phyloP scores from a whole-genome alignment of 1,140 invertebrate species.

The Apis mellifera region DNA sequence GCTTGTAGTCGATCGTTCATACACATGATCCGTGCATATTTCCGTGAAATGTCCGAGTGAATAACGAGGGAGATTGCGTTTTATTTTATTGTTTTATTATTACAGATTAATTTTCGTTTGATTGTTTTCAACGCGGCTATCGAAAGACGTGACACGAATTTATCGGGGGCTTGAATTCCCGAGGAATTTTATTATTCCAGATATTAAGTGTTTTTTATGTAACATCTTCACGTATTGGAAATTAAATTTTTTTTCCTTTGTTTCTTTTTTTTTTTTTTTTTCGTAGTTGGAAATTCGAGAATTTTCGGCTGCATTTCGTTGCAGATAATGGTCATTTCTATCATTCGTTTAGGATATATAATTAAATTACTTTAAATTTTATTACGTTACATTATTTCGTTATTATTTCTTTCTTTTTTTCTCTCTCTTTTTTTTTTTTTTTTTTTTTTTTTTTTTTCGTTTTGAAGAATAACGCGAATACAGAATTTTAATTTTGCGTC shows the following conservation, averaged over 20 bases:
- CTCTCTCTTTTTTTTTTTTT: not conserved
- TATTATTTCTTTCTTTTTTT: not conserved
- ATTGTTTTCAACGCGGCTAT: constrained; percentile 20
- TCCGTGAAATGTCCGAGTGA: constrained; percentile 3
- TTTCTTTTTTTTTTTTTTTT: not conserved
- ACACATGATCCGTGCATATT: constrained; percentile 10
- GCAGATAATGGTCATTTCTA: too few species aligned
- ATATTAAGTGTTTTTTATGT: not conserved
- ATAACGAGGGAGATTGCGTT: constrained; percentile 24
- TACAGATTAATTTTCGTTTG: constrained; percentile 39
- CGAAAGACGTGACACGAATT: constrained; percentile 31
- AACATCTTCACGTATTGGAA: not conserved
- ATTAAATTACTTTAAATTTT: too few species aligned
- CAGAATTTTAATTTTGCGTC: not conserved
- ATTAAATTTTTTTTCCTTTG: not conserved
- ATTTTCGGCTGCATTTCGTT: too few species aligned
- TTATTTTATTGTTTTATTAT: constrained; percentile 41
- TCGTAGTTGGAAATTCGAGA: too few species aligned
- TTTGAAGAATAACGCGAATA: not conserved
- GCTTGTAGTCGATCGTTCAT: constrained; percentile 40
- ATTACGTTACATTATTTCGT: too few species aligned
- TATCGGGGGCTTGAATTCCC: constrained; percentile 5
- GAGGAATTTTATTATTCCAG: constrained; percentile 7
- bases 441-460: not conserved
- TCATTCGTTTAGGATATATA: too few species aligned